These are phyloP conservation scores for Chrysotoxum bicinctum DNA, from an alignment of 2,888 invertebrate species.

Conservation along the genomic window DNA sequence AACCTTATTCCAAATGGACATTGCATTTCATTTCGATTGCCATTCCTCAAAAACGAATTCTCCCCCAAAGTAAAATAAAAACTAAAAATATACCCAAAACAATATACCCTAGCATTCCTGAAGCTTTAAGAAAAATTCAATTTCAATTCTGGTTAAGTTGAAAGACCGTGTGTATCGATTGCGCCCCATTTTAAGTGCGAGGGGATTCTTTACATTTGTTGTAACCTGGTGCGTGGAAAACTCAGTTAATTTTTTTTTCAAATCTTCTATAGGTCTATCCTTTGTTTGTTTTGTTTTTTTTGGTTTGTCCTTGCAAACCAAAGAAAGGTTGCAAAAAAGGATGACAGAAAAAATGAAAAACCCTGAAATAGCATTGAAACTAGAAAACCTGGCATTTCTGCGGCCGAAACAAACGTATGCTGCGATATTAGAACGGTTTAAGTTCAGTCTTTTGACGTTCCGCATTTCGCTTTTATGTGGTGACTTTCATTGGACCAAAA, in stretches of 20 bases:
- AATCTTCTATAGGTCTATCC: background rate
- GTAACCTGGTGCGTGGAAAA: constrained; percentile 58
- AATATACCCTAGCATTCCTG: background rate
- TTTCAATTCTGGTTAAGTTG: constrained; percentile 27
- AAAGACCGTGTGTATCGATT: constrained; percentile 49
- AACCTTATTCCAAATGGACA: constrained; percentile 48
- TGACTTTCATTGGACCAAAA: constrained; percentile 75
- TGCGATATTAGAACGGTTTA: constrained; percentile 67
- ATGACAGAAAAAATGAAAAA: constrained; percentile 19
- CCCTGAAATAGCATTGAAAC: constrained; percentile 59
- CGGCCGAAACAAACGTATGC: constrained; percentile 53
- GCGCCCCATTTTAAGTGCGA: background rate
- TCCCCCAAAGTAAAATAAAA: background rate
- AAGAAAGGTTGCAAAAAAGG: constrained; percentile 19
- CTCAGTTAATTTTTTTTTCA: constrained; percentile 26
- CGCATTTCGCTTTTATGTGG: constrained; percentile 73
- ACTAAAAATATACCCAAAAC: background rate
- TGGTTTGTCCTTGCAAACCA: constrained; percentile 14
- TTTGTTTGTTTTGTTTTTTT: constrained; percentile 9
- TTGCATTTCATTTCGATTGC: constrained; percentile 8
- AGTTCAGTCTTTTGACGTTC: constrained; percentile 69
- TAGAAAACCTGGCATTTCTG: constrained; percentile 71
- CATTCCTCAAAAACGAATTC: background rate
- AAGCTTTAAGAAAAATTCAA: constrained; percentile 60
- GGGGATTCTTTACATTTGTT: constrained; percentile 29